A percentile compares a stretch with the other conserved stretches of the same genome.
These are phyloP conservation scores for Tachysurus vachellii DNA, from an alignment of 2,113 vertebrate species.

Conservation along the genomic window DNA sequence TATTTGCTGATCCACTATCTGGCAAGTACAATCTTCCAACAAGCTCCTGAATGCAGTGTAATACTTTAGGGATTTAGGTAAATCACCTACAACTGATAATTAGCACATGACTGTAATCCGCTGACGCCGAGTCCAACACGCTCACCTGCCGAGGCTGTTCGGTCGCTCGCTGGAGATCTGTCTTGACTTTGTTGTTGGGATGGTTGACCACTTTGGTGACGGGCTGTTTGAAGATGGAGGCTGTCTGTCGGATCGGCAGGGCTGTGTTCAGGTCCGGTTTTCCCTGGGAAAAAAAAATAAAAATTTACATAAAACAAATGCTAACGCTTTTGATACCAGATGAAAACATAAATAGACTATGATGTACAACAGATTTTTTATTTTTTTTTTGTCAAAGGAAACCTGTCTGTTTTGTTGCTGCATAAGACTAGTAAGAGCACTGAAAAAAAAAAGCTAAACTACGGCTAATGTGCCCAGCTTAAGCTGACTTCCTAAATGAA, in stretches of 20 bases:
- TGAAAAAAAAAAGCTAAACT: background rate
- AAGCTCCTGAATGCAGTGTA: background rate
- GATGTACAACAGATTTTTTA: background rate
- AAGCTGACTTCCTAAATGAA: background rate
- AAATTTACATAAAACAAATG: too few species aligned
- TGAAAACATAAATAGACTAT: background rate
- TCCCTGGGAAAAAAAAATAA: conserved; percentile 63
- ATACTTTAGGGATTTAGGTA: background rate
- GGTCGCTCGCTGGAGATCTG: conserved; percentile 78
- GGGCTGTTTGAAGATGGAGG: conserved; percentile 86
- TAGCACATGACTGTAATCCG: background rate
- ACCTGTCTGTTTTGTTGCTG: background rate
- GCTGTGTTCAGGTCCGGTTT: conserved; percentile 85
- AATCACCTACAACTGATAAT: background rate
- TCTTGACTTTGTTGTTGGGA: conserved; percentile 82
- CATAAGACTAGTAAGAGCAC: background rate
- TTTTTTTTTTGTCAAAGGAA: background rate
- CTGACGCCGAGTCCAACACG: background rate
- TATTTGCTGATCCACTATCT: background rate
- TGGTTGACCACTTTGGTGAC: conserved; percentile 88
- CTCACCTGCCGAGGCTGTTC: conserved; percentile 82
- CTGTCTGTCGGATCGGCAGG: conserved; percentile 83
- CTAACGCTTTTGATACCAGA: too few species aligned
- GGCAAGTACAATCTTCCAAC: background rate
- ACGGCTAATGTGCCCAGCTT: background rate